Base-by-base conservation (phyloP, 2,113 vertebrate genomes). In the Heliornis fulica region DNA sequence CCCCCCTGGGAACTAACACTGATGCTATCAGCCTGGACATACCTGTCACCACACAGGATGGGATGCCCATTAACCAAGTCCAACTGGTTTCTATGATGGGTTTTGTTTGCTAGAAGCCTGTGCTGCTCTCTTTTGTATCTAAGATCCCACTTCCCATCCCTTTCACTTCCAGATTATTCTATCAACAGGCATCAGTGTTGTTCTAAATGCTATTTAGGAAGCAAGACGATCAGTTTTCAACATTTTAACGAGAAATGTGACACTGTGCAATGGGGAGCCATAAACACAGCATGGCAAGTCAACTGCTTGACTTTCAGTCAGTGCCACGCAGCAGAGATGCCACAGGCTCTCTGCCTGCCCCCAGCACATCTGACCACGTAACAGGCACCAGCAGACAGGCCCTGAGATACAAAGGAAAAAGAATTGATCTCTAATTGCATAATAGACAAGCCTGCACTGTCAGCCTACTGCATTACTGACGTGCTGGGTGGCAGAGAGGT, bases 161-260 rank as follows among this genome's bases (percentile, higher is more conserved):
- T 82, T 85, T 76, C 23, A 29, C 38, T 64, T 68, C 28, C 75
- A 70, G 50, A 34, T 68, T 20, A 48, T 53, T 56, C 79, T 34
- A 9, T n/a, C 26, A 56, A 21, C 53, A 88, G 87, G 50, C 95
- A 95, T 96, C 97, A 94, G 92, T 96, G 94, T 93, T 91, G 95
- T 91, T 96, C 91, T 89, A 41, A 89, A 61, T 7, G 61, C 82
- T 70, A 9, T 29, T 71, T 64, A 63, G 90, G 72, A 94, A 93
- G 93, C 96, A 83, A 86, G 80, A 89, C 82, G 89, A 82, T 38
- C n/a, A 59, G 93, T 97, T 97, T 97, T 97, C 96, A 97, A 97
- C 97, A 97, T 97, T 97, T 97, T 97, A 96, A 97, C 2, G 71
- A 92, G 87, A 91, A 87, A 93, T 89, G 83, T 87, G 95, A 87